Evolutionary conservation across 2,797 vertebrate genomes (phyloP).

Genomic region (Gobionotothen gibberifrons): DNA sequence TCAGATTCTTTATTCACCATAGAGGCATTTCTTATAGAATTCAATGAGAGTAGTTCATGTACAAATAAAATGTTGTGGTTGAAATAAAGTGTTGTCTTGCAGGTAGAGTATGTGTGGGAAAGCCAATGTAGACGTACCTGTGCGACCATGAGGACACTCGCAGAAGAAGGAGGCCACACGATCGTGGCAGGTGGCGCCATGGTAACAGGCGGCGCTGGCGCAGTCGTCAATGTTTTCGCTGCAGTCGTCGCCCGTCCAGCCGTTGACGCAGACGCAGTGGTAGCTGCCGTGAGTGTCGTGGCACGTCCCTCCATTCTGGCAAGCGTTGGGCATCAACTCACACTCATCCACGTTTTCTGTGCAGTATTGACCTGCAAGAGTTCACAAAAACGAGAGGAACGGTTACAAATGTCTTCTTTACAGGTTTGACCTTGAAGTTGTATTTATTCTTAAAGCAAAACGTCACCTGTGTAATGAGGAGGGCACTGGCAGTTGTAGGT

Average conservation of each 20-base stretch:
- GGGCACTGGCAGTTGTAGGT: constrained; percentile 97
- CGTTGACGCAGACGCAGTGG: constrained; percentile 95
- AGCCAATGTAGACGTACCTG: constrained; percentile 78
- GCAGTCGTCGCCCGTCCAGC: constrained; percentile 97
- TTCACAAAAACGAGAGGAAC: rapidly evolving
- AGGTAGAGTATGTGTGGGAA: background rate
- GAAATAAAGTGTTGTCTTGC: background rate
- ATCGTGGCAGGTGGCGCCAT: constrained; percentile 94
- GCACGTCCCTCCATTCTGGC: constrained; percentile 96
- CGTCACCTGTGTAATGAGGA: constrained; percentile 91
- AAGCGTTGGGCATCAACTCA: constrained; percentile 95
- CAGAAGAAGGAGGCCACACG: constrained; percentile 97
- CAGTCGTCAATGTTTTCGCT: constrained; percentile 98
- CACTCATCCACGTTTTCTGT: constrained; percentile 96
- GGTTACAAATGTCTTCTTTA: background rate
- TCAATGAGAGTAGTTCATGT: too few species aligned
- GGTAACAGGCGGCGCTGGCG: constrained; percentile 92
- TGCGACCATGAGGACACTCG: constrained; percentile 96
- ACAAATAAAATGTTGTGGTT: too few species aligned
- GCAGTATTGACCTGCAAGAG: constrained; percentile 91
- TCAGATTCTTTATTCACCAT: too few species aligned
- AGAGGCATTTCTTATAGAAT: too few species aligned
- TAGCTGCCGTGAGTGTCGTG: constrained; percentile 93
- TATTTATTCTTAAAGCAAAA: background rate
- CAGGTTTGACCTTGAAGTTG: background rate